phyloP scores from a whole-genome alignment of 2,113 vertebrate genomes.

The Xiphophorus couchianus region DNA sequence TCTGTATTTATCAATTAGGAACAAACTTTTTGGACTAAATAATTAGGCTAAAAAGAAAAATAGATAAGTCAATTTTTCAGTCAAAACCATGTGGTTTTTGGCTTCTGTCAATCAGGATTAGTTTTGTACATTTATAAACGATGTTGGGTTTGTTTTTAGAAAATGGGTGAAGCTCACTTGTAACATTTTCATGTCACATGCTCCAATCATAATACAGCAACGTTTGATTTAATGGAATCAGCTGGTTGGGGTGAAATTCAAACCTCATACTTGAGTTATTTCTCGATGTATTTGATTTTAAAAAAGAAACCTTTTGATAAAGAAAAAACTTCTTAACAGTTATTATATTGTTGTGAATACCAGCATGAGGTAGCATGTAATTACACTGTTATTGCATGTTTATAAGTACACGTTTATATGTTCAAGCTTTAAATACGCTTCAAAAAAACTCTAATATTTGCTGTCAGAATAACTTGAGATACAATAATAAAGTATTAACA shows the following conservation, averaged over 20 bases:
- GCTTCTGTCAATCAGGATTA: background rate
- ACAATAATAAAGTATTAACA: background rate
- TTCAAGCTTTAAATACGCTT: background rate
- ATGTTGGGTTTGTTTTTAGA: background rate
- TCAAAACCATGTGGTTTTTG: no score
- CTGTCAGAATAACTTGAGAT: background rate
- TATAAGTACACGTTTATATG: background rate
- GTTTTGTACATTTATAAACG: background rate
- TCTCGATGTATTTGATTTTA: background rate
- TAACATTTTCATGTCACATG: background rate
- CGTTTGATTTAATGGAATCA: background rate
- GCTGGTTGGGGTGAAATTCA: background rate
- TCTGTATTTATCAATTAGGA: background rate
- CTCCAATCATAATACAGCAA: slow-evolving; percentile 4
- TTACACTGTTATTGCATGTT: background rate
- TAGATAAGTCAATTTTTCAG: background rate
- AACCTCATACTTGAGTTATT: no score
- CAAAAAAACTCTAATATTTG: background rate
- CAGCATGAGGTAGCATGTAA: background rate
- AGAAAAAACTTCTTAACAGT: background rate
- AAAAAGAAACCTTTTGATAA: background rate
- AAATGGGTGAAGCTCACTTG: background rate
- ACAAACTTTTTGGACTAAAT: no score
- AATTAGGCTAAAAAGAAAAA: background rate
- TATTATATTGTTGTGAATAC: background rate